Conservation (phyloP, 2,888 invertebrate species). For the Phortica magna region DNA sequence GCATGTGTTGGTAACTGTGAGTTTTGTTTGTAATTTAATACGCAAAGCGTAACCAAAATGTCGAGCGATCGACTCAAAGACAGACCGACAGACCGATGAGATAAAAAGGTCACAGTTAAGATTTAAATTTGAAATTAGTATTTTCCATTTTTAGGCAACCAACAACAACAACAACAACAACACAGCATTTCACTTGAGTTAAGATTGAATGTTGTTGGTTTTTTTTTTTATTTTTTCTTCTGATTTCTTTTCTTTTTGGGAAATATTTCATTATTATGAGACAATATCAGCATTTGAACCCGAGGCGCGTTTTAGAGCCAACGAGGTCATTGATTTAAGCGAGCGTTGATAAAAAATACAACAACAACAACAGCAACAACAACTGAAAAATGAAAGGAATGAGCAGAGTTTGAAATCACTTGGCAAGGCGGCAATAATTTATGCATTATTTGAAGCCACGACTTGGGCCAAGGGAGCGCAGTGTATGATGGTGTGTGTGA, state of each 20-base stretch:
- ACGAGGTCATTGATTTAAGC: constrained; percentile 58
- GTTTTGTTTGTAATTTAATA: constrained; percentile 66
- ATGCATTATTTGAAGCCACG: constrained; percentile 45
- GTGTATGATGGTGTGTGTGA: background rate
- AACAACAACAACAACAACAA: constrained; percentile 36
- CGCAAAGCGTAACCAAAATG: constrained; percentile 43
- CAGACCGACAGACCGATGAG: constrained; percentile 28
- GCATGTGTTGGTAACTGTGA: constrained; percentile 16
- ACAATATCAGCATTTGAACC: constrained; percentile 50
- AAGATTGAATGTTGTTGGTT: background rate
- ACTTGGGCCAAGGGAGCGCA: background rate
- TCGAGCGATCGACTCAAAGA: background rate
- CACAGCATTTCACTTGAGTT: constrained; percentile 7
- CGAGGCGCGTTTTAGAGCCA: background rate
- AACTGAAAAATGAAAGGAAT: background rate
- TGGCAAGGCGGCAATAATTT: constrained; percentile 53
- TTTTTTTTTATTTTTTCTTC: constrained; percentile 1
- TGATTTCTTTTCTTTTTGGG: constrained; percentile 37
- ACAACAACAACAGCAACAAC: background rate
- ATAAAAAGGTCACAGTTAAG: constrained; percentile 69
- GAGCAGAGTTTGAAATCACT: background rate
- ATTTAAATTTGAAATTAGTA: constrained; percentile 68
- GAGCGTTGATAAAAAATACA: constrained; percentile 15
- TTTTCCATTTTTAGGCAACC: constrained; percentile 39
- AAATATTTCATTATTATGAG: constrained; percentile 74